Conservation (phyloP, 2,888 invertebrate genomes). For the Clitarchus hookeri region DNA sequence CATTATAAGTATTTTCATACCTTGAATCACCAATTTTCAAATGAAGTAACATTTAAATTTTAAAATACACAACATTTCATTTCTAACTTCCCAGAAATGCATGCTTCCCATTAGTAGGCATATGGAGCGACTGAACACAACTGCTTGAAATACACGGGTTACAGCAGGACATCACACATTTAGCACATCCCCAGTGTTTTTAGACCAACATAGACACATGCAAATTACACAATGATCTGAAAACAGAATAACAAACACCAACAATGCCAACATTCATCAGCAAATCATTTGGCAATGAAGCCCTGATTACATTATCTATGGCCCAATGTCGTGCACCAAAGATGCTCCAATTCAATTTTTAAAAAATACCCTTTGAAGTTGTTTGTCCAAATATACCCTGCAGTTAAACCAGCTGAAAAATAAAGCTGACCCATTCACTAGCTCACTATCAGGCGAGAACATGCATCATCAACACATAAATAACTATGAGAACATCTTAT, state of each 20-base stretch:
- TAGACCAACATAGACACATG: background rate
- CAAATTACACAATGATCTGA: background rate
- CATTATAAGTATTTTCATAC: no score
- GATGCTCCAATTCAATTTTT: background rate
- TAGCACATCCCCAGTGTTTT: background rate
- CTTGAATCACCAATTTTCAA: no score
- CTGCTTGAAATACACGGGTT: conserved; percentile 20
- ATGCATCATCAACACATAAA: no score
- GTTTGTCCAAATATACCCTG: no score
- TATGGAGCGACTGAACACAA: conserved; percentile 12
- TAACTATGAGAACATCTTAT: no score
- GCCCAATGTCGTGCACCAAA: background rate
- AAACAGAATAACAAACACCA: background rate
- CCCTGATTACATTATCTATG: no score
- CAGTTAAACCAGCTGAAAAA: no score
- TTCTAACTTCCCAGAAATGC: background rate
- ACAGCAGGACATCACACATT: background rate
- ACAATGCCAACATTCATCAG: background rate
- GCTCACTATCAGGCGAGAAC: no score
- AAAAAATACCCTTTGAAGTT: no score
- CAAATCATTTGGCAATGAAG: background rate
- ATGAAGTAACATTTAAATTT: no score
- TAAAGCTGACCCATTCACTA: no score
- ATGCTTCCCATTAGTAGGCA: conserved; percentile 15
- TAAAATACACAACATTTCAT: no score